These are phyloP conservation scores for Metalampra italica DNA, from an alignment of 2,888 invertebrate genomes.

Conservation along the genomic window DNA sequence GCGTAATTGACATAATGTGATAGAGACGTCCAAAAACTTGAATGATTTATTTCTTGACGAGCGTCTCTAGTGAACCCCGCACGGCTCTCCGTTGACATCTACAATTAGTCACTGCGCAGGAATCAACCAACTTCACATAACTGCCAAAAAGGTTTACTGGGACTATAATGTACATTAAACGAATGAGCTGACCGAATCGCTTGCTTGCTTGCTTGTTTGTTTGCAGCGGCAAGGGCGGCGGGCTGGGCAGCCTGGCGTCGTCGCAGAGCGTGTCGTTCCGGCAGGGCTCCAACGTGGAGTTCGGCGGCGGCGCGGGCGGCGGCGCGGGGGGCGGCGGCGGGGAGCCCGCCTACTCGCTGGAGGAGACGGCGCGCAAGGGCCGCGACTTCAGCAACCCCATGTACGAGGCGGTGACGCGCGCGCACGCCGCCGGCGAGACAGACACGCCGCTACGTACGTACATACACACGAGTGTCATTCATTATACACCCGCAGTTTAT, in stretches of 20 bases:
- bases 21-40: too few relatives aligned
- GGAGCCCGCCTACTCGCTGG: slow-evolving; percentile 88
- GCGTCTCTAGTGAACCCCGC: too few relatives aligned
- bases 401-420: slow-evolving; percentile 93
- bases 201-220: too few relatives aligned
- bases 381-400: slow-evolving; percentile 98
- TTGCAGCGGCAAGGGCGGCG: slow-evolving; percentile 88
- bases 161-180: too few relatives aligned
- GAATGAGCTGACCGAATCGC: too few relatives aligned
- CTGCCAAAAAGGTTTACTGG: too few relatives aligned
- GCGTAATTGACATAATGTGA: too few relatives aligned
- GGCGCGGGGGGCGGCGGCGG: slow-evolving; percentile 46
- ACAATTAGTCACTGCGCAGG: too few relatives aligned
- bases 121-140: too few relatives aligned
- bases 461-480: not conserved
- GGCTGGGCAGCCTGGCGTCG: slow-evolving; percentile 87
- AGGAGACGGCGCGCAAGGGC: slow-evolving; percentile 84
- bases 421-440: slow-evolving; percentile 55
- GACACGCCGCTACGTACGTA: slow-evolving; percentile 56
- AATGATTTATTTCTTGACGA: too few relatives aligned
- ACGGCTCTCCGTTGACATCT: too few relatives aligned
- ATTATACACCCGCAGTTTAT: not conserved
- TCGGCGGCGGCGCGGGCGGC: slow-evolving; percentile 69
- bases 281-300: slow-evolving; percentile 95
- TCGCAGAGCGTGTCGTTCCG: slow-evolving; percentile 95